Conservation (phyloP, 2,888 invertebrate species). For the Cephalotes varians region DNA sequence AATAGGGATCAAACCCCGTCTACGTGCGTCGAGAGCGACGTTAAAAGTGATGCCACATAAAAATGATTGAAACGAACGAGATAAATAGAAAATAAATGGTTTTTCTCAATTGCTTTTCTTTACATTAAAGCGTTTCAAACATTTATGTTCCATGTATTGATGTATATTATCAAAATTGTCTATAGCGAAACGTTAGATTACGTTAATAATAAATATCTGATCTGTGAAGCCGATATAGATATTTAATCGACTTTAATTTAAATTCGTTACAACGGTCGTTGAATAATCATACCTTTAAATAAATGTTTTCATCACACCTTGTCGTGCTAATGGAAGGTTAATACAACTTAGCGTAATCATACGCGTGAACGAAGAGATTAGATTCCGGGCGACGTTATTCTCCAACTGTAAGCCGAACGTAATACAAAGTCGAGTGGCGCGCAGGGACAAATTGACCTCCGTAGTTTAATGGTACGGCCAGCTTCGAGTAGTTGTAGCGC, state of each 20-base stretch:
- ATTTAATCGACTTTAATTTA: background rate
- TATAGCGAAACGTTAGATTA: background rate
- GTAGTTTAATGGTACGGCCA: slow-evolving; percentile 72
- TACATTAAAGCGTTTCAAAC: background rate
- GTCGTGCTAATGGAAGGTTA: slow-evolving; percentile 56
- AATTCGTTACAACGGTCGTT: background rate
- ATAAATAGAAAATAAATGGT: background rate
- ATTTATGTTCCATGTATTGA: background rate
- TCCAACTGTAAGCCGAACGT: slow-evolving; percentile 59
- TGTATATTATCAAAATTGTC: background rate
- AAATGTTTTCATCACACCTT: slow-evolving; percentile 7
- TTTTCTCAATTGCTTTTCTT: background rate
- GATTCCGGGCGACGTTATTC: slow-evolving; percentile 39
- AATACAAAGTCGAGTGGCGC: slow-evolving; percentile 69
- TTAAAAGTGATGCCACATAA: background rate
- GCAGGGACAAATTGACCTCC: slow-evolving; percentile 73
- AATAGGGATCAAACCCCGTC: slow-evolving; percentile 63
- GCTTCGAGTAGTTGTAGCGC: slow-evolving; percentile 69
- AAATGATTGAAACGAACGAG: background rate
- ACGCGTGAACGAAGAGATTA: slow-evolving; percentile 51
- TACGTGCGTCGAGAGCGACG: background rate
- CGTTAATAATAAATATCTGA: background rate
- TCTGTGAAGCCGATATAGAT: background rate
- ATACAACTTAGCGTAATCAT: slow-evolving; percentile 66
- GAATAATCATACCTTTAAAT: background rate